Base-by-base conservation (phyloP, 1,140 invertebrate genomes). In the Thaumatotibia leucotreta region DNA sequence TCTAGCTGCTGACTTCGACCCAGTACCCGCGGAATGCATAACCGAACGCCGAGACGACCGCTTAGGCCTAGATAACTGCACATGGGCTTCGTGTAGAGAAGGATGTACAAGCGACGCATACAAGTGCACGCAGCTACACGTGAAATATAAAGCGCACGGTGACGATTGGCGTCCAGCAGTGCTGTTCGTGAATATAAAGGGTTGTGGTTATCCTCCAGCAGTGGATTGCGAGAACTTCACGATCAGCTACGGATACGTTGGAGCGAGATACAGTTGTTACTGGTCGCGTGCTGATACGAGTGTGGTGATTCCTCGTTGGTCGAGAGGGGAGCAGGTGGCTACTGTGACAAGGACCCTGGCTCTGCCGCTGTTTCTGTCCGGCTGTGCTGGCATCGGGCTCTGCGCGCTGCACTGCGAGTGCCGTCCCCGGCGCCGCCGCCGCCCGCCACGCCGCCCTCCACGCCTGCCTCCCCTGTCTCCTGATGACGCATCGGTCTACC, bases 61-160 rank as follows among this genome's bases (percentile, higher is more conserved):
- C 35, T 92, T 93, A 33, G 95, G 96, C 0, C 91, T 97, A 35
- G 95, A 95, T 84, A 97, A 97, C 84, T 97, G 96, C 86, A 95
- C 95, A 6, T 97, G 96, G 96, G 96, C 95, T 67, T 97, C 96
- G 0, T 97, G 97, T 75, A 92, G 96, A 33, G 96, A 97, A 86
- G 97, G 97, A 5, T 97, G 97, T 87, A 97, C 97, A 35, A 96
- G 95, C 76, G 96, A 97, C 88, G 93, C 96, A 49, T 97, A 97
- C 89, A 93, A 94, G 68, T 97, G 97, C 86, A 96, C 95, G 6
- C 96, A 97, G 83, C 94, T 97, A 63, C 96, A 96, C 88, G 96
- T 97, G 61, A 95, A 94, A 73, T 97, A 96, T 75, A 93, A 93
- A 77, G 71, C 85, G 32, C 64, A 81, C 39, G 33, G 65, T 0